Conservation (phyloP, 1,140 invertebrate genomes). For the Drosophila grimshawi region DNA sequence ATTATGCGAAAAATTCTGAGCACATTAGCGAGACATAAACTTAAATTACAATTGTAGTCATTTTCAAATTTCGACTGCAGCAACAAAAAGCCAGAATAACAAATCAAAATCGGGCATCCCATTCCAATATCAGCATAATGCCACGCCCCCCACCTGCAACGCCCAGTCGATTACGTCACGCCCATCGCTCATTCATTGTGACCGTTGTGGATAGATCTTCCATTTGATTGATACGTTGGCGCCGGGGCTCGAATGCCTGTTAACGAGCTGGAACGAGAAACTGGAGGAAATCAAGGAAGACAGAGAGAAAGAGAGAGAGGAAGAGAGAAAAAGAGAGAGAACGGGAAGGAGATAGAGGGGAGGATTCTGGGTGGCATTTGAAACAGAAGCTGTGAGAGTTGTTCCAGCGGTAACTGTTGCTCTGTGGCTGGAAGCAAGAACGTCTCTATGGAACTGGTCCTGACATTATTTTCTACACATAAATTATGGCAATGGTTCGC, state of each 20-base stretch:
- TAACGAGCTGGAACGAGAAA: constrained; percentile 25
- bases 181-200: constrained; percentile 19
- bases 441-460: constrained; percentile 9
- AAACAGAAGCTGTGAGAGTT: neutral
- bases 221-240: constrained; percentile 66
- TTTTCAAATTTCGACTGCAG: constrained; percentile 36
- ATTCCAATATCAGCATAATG: constrained; percentile 2
- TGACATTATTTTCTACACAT: constrained; percentile 57
- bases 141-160: neutral
- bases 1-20: neutral
- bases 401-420: constrained; percentile 4
- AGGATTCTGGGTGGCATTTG: constrained; percentile 7
- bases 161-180: constrained; percentile 13
- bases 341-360: neutral
- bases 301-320: neutral
- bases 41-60: constrained; percentile 30
- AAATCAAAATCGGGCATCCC: constrained; percentile 64
- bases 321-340: neutral
- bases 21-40: neutral
- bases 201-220: constrained; percentile 43
- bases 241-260: constrained; percentile 19
- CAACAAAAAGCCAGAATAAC: constrained; percentile 41
- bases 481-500: constrained; percentile 68
- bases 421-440: neutral
- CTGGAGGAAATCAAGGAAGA: neutral